Percentiles rank a stretch among this genome's conserved stretches.
Evolutionary conservation across 1,140 invertebrate genomes (phyloP).

Genomic region (Amyelois transitella): DNA sequence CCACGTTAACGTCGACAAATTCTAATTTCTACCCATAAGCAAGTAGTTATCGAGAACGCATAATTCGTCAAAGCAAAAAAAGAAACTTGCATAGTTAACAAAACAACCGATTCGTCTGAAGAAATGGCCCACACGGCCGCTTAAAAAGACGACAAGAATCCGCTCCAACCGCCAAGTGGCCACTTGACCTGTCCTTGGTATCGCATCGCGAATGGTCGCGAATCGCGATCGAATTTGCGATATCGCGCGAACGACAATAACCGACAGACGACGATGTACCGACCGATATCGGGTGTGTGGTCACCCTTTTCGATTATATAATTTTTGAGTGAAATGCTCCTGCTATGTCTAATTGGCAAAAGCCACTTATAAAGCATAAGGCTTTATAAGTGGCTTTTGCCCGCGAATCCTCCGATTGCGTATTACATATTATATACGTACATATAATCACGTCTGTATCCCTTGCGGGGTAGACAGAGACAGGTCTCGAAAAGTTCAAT

Average conservation of each 20-base stretch:
- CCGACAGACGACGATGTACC: constrained; percentile 39
- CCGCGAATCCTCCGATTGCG: no score
- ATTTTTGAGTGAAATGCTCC: neutral
- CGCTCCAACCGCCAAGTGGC: neutral
- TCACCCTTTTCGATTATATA: constrained; percentile 27
- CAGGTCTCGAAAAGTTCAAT: no score
- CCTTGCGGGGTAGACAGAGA: no score
- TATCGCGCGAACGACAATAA: constrained; percentile 52
- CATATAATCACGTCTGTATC: no score
- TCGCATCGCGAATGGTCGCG: neutral
- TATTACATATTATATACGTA: no score
- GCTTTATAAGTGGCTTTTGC: no score
- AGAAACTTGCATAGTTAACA: neutral
- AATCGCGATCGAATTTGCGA: constrained; percentile 38
- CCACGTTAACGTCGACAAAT: no score
- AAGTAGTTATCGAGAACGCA: no score
- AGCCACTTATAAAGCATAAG: neutral
- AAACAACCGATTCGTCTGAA: neutral
- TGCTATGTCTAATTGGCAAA: neutral
- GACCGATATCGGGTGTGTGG: constrained; percentile 50
- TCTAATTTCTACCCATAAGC: no score
- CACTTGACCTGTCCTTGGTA: neutral
- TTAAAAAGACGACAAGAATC: neutral
- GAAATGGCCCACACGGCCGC: neutral
- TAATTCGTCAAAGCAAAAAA: neutral